Base-by-base conservation (phyloP, 2,797 vertebrate genomes). In the Aldrovandia affinis region DNA sequence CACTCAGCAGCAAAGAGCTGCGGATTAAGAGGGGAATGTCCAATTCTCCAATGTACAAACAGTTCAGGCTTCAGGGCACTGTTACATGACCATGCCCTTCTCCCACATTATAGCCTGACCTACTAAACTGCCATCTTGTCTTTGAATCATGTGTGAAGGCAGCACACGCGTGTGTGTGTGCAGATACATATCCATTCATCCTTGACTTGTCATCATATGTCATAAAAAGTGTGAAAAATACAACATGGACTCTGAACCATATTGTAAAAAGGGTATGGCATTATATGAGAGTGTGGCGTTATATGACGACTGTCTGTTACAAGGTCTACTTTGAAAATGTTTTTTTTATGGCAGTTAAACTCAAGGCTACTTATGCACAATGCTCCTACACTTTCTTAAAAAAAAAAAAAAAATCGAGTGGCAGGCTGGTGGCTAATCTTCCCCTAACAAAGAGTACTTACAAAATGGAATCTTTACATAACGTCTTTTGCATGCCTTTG, bases 241-340 rank as follows among this genome's bases (percentile, higher is more conserved):
- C n/a, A 39, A 84, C 65, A 79, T 52, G 80, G 54, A 81, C 79
- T 81, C 68, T 57, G 83, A 81, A 68, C 61, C 18, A 12, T 77
- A 30, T 73, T 42, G 47, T 42, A 68, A 78, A 52, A 83, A 3
- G 47, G 28, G 52, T 54, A 70, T 20, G 57, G 4, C 8, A 44
- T 33, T 80, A 33, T 15, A 55, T 54, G 50, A 2, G 28, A 79
- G 36, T 12, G 22, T n/a, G n/a, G n/a, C n/a, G n/a, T n/a, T n/a
- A 70, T 68, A 70, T 80, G 12, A 61, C 30, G n/a, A 84, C 50
- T 84, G 78, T 70, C 50, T 83, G 57, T 52, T 80, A 4, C n/a
- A 84, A 44, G 73, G 73, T 77, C 73, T 77, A n/a, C 73, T 42
- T 47, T 47, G 4, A 77, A 25, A 25, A 9, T 39, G 10, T 22